Conservation (phyloP, 1,140 invertebrate genomes). For the Lordiphosa mommai region DNA sequence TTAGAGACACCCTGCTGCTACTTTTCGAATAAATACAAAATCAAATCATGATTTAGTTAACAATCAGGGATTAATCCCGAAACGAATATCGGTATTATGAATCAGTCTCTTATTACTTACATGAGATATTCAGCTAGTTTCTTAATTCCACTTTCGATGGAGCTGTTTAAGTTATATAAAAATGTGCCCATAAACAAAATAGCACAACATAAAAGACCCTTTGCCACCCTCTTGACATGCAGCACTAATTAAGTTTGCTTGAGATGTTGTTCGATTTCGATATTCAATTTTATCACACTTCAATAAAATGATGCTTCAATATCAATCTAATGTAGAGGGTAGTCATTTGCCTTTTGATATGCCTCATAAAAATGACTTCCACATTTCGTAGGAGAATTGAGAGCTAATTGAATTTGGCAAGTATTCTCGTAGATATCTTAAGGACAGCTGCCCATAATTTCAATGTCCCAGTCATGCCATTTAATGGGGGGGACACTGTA, state of each 20-base stretch:
- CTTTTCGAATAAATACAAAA: too few relatives aligned
- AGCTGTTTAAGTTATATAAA: not conserved
- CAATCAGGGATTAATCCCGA: too few relatives aligned
- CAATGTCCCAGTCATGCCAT: constrained; percentile 35
- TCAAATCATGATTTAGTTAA: too few relatives aligned
- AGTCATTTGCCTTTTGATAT: constrained; percentile 36
- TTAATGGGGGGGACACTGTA: constrained; percentile 18
- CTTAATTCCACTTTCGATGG: too few relatives aligned
- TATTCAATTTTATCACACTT: constrained; percentile 23
- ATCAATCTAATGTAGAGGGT: constrained; percentile 33
- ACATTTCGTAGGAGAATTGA: not conserved
- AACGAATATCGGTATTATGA: too few relatives aligned
- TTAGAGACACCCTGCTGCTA: too few relatives aligned
- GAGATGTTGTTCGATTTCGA: not conserved
- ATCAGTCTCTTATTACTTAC: too few relatives aligned
- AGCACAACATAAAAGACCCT: constrained; percentile 1
- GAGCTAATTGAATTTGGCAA: constrained; percentile 69
- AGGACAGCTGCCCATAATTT: constrained; percentile 46
- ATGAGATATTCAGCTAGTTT: too few relatives aligned
- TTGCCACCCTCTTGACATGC: constrained; percentile 5
- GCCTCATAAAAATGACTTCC: constrained; percentile 55
- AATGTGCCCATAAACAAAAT: not conserved
- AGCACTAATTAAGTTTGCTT: constrained; percentile 19
- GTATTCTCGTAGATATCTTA: constrained; percentile 22
- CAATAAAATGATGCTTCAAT: constrained; percentile 38